phyloP scores from a whole-genome alignment of 1,140 invertebrate species.

The Drosophila mauritiana region DNA sequence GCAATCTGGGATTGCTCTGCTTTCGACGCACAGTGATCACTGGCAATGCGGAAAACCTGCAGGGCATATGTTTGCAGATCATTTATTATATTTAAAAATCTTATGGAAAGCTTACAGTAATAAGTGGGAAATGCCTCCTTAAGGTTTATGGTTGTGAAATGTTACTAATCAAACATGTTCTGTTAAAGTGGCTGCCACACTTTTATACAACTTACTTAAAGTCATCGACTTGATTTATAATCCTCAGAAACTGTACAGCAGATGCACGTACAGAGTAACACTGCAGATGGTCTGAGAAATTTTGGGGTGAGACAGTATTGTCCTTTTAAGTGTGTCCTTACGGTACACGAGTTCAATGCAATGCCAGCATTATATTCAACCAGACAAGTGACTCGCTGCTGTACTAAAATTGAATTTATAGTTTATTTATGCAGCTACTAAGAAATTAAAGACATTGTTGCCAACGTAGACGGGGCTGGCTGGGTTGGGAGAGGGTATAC shows the following conservation, averaged over 20 bases:
- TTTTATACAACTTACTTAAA: no score
- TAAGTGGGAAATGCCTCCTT: no score
- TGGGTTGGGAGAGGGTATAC: background rate
- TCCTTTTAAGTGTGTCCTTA: background rate
- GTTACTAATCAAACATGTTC: no score
- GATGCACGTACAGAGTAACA: no score
- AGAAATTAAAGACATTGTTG: conserved; percentile 75
- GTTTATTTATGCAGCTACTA: conserved; percentile 82
- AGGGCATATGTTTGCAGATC: background rate
- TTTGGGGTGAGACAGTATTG: no score
- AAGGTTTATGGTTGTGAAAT: no score
- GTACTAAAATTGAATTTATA: conserved; percentile 79
- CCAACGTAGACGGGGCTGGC: conserved; percentile 7
- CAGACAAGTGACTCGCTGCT: conserved; percentile 39
- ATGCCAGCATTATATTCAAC: conserved; percentile 56
- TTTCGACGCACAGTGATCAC: conserved; percentile 4
- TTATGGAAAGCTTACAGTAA: background rate
- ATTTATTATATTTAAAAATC: background rate
- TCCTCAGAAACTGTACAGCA: no score
- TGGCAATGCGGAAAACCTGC: background rate
- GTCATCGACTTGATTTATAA: no score
- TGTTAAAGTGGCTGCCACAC: no score
- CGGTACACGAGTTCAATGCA: conserved; percentile 9
- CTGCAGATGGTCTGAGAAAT: no score
- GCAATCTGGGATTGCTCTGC: conserved; percentile 27